Evolutionary conservation across 2,113 vertebrate species (phyloP), one percentile per base, ranked within the genome.

Genomic region (Phylloscopus trochilus): DNA sequence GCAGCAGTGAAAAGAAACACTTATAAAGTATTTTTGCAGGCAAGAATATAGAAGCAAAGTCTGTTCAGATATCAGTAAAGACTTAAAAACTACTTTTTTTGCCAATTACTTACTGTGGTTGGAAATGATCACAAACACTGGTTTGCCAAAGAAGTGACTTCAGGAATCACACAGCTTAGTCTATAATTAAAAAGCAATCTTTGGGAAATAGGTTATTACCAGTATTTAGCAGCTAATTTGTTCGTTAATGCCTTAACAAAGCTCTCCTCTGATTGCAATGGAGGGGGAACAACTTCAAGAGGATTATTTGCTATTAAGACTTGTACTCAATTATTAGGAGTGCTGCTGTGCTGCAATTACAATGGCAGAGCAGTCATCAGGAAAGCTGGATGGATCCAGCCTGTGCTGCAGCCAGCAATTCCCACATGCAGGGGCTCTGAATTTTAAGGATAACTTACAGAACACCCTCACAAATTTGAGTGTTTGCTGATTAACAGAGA

Each of bases 101-200:
- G 62, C n/a, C 62, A 83, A 9, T 91, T 90, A 69, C 31, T 68
- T 67, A 26, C 51, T 87, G 64, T 52, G 47, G 39, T 30, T 88
- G 73, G 56, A 95, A 92, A 74, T 12, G 13, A 92, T 60, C 73
- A 72, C 72, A 95, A 96, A 67, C 51, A 84, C 5, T 56, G 37
- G 43, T 70, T 93, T 95, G 64, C 81, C 75, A 79, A 83, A 96
- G 41, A 59, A 92, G 81, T 10, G 35, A 89, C 60, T 95, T 92
- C 47, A 81, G 47, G 80, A 92, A 83, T 94, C 59, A 55, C 72
- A 90, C 35, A 78, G 80, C 68, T 94, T 83, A 82, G 58, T 33
- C 53, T 69, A 63, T 78, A 94, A 95, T 96, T 96, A 96, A 96
- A 96, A 97, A 89, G 66, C 89, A 96, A 92, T 94, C 87, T 93